These are phyloP conservation scores for Mimas tiliae DNA, from an alignment of 2,888 invertebrate species.

Conservation along the genomic window DNA sequence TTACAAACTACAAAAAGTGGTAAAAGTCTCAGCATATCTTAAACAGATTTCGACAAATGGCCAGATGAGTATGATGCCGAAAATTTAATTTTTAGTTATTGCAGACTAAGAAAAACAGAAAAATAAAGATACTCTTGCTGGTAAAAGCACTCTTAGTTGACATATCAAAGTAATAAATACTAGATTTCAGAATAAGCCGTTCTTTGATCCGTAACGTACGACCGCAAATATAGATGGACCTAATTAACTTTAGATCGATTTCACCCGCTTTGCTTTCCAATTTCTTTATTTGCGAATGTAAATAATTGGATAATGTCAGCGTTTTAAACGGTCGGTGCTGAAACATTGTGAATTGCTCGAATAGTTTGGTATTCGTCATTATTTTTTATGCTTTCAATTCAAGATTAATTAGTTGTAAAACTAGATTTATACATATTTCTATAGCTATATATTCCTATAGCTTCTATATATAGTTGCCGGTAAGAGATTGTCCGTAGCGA, in stretches of 20 bases:
- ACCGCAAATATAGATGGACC: slow-evolving; percentile 61
- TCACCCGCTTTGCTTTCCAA: slow-evolving; percentile 45
- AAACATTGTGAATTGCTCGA: neutral
- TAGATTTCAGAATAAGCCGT: slow-evolving; percentile 41
- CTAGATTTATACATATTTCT: no score
- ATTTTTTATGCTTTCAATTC: neutral
- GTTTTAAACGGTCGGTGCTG: slow-evolving; percentile 7
- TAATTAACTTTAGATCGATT: slow-evolving; percentile 64
- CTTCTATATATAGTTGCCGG: no score
- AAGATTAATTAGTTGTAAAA: no score
- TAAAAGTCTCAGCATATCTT: no score
- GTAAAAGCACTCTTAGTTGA: slow-evolving; percentile 9
- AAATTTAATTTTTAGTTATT: no score
- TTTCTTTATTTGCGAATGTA: slow-evolving; percentile 39
- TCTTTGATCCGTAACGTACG: slow-evolving; percentile 39
- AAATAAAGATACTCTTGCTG: neutral
- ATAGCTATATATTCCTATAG: no score
- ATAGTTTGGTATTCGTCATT: neutral
- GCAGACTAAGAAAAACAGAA: no score
- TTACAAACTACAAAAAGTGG: no score
- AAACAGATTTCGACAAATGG: no score
- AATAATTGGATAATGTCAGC: slow-evolving; percentile 33
- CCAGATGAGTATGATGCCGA: no score
- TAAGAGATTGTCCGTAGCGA: no score
- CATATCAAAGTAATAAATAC: slow-evolving; percentile 26